Conservation (phyloP, 2,888 invertebrate genomes). For the Dasysyrphus albostriatus region DNA sequence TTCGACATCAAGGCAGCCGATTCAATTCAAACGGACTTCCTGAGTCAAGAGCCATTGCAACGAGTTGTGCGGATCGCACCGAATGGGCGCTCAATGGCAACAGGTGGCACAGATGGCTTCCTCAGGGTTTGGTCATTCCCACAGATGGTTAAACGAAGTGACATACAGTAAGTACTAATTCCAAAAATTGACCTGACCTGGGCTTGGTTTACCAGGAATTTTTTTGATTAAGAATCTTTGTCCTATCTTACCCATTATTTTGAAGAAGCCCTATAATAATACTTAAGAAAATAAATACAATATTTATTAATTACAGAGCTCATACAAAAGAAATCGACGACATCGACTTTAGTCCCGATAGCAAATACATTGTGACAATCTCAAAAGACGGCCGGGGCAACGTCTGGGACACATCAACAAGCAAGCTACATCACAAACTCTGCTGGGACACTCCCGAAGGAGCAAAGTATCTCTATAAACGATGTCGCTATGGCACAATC, state of each 20-base stretch:
- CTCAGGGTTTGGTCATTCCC: constrained; percentile 96
- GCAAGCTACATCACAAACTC: constrained; percentile 88
- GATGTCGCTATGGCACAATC: constrained; percentile 91
- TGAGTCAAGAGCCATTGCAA: constrained; percentile 91
- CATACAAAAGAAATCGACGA: constrained; percentile 97
- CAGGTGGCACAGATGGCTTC: constrained; percentile 95
- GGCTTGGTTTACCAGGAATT: no score
- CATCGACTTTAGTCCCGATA: constrained; percentile 94
- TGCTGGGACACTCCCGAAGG: constrained; percentile 91
- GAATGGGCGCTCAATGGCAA: constrained; percentile 92
- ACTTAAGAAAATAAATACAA: no score
- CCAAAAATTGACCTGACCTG: not conserved
- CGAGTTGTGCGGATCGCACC: constrained; percentile 92
- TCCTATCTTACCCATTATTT: no score
- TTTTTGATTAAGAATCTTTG: no score
- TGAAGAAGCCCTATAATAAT: no score
- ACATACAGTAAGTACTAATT: constrained; percentile 85
- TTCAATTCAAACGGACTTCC: constrained; percentile 94
- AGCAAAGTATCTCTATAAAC: constrained; percentile 92
- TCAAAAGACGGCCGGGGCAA: constrained; percentile 94
- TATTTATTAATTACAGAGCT: constrained; percentile 83
- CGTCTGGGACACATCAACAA: constrained; percentile 90
- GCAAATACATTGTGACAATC: constrained; percentile 91
- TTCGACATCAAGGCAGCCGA: constrained; percentile 91
- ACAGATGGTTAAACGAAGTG: constrained; percentile 88